These are phyloP conservation scores for Oncorhynchus clarkii DNA, from an alignment of 2,113 vertebrate species.

Conservation along the genomic window DNA sequence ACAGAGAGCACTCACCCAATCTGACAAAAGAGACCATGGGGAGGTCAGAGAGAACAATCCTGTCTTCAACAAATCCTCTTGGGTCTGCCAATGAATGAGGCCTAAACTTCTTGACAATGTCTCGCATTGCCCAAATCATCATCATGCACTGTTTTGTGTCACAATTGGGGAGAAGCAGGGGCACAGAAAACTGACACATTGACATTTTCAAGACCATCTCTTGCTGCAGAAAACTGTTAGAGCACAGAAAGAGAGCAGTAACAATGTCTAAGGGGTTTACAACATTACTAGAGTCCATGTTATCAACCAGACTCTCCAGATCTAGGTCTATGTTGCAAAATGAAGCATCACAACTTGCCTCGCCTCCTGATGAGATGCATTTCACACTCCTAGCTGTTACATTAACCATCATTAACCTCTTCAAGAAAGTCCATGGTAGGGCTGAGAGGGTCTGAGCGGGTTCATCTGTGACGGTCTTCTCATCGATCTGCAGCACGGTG, in stretches of 20 bases:
- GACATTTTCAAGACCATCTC: slow-evolving; percentile 75
- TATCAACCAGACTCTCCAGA: not conserved
- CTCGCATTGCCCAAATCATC: slow-evolving; percentile 74
- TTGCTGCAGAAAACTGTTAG: slow-evolving; percentile 70
- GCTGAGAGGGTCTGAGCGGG: slow-evolving; percentile 31
- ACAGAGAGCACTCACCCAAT: slow-evolving; percentile 70
- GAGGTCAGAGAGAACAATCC: slow-evolving; percentile 55
- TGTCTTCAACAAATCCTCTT: slow-evolving; percentile 51
- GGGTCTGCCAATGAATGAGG: slow-evolving; percentile 41
- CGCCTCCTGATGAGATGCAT: not conserved
- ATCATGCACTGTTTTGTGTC: slow-evolving; percentile 60
- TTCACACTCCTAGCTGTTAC: slow-evolving; percentile 54
- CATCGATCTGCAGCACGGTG: slow-evolving; percentile 48
- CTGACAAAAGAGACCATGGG: slow-evolving; percentile 76
- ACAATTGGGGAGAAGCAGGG: slow-evolving; percentile 72
- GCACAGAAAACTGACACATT: slow-evolving; percentile 76
- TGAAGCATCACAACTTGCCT: slow-evolving; percentile 1
- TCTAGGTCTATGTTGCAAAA: not conserved
- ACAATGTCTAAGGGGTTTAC: slow-evolving; percentile 74
- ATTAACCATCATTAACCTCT: slow-evolving; percentile 67
- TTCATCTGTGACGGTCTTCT: slow-evolving; percentile 47
- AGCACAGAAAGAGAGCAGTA: slow-evolving; percentile 73
- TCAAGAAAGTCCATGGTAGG: slow-evolving; percentile 58
- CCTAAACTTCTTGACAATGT: slow-evolving; percentile 64
- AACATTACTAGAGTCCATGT: not conserved